These are phyloP conservation scores for Machimus atricapillus DNA, from an alignment of 2,888 invertebrate species.

Conservation along the genomic window DNA sequence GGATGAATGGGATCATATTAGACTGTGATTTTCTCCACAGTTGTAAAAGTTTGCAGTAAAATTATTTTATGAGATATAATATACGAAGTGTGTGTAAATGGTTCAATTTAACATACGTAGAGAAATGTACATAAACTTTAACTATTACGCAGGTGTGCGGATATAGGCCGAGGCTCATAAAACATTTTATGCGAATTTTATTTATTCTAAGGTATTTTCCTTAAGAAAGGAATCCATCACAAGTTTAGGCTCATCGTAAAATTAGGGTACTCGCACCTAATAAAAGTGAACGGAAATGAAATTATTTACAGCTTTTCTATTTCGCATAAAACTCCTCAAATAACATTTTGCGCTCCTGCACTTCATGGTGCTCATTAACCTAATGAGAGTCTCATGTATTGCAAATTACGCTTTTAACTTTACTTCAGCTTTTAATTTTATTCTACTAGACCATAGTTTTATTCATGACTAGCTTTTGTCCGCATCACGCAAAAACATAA, in stretches of 20 bases:
- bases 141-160: neutral
- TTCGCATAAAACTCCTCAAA: neutral
- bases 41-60: neutral
- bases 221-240: neutral
- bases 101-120: neutral
- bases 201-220: neutral
- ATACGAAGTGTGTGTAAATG: neutral
- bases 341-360: neutral
- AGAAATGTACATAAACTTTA: neutral
- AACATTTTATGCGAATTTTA: neutral
- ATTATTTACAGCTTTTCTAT: neutral
- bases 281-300: neutral
- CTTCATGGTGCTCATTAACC: neutral
- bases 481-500: no score
- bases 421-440: neutral
- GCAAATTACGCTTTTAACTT: neutral
- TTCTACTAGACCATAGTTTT: neutral
- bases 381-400: neutral
- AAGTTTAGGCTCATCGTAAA: neutral
- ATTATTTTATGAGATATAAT: neutral
- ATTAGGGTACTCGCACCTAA: neutral
- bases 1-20: neutral
- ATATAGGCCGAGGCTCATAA: neutral
- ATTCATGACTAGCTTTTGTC: neutral
- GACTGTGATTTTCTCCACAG: neutral